Evolutionary conservation across 2,797 vertebrate genomes (phyloP), one percentile per base, ranked within the genome.

Genomic region (Parotocinclus haroldoi): DNA sequence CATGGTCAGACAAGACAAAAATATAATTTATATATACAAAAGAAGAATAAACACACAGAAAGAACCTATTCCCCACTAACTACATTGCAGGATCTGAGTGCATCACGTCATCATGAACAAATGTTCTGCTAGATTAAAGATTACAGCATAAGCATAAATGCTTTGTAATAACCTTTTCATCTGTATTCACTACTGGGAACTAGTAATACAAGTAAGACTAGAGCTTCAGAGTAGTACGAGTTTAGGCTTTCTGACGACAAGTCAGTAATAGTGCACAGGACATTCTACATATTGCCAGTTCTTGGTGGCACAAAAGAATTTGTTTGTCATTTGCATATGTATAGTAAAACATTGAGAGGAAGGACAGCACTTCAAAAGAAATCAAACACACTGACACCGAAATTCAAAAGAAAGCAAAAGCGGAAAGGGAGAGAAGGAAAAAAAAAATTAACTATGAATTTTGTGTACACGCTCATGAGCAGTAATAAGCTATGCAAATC

Each of bases 321-420:
- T 69, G 74, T 76, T 73, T 79, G 40, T 72, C 66, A 79, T 79
- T 79, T 79, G 77, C 77, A 79, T 79, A 64, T 70, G 74, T 74
- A 79, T 79, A 67, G 74, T 8, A 69, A 58, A 68, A 74, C 62
- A 65, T 42, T 62, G 66, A 63, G 65, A 72, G 72, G 77, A 78
- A 75, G 63, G 58, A 74, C 72, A 52, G 18, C 18, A 55, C 57
- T 62, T 69, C 67, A 69, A 74, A 55, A 64, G 77, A 72, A 76
- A 79, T 72, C 73, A 76, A 79, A 75, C 77, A 72, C 55, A 63
- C 12, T 14, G 37, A 37, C 8, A 54, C 42, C 54, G 50, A 74
- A 72, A 66, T 72, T 61, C 19, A 17, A 57, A 9, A 45, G n/a
- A 17, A 8, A 49, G 44, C 19, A 63, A 48, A 52, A 50, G 57